Percentiles rank a stretch among this genome's conserved stretches.
Conservation (phyloP, 2,797 vertebrate genomes). For the Silurus lanzhouensis region DNA sequence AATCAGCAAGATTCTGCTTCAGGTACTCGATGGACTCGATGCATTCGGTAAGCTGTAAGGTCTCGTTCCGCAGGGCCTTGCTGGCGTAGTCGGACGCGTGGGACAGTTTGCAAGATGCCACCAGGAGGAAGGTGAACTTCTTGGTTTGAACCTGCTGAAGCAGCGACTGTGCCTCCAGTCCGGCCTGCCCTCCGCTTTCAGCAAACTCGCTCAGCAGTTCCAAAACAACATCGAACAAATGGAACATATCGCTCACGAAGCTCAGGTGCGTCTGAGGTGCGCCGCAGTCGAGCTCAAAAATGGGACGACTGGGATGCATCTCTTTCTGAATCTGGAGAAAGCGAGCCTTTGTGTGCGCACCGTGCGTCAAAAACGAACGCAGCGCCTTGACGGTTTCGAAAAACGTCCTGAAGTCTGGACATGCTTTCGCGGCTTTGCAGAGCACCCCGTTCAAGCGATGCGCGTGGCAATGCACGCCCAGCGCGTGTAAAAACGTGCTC, state of each 20-base stretch:
- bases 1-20: background rate
- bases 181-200: background rate
- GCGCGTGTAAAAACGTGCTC: background rate
- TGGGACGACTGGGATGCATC: background rate
- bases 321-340: slow-evolving; percentile 21
- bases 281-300: background rate
- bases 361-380: background rate
- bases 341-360: background rate
- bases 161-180: slow-evolving; percentile 22
- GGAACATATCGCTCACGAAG: background rate
- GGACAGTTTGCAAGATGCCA: background rate
- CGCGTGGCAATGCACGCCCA: background rate
- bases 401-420: background rate
- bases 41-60: background rate
- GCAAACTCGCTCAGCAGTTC: slow-evolving; percentile 1
- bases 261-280: background rate
- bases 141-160: slow-evolving; percentile 33
- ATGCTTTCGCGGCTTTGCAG: background rate
- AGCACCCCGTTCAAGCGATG: background rate
- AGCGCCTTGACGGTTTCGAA: background rate
- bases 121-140: slow-evolving; percentile 11
- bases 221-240: slow-evolving; percentile 10
- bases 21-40: background rate
- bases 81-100: background rate
- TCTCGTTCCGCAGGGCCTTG: background rate